Evolutionary conservation across 2,797 vertebrate species (phyloP), one percentile per base, ranked within the genome.

Genomic region (Sternarchorhynchus goeldii): DNA sequence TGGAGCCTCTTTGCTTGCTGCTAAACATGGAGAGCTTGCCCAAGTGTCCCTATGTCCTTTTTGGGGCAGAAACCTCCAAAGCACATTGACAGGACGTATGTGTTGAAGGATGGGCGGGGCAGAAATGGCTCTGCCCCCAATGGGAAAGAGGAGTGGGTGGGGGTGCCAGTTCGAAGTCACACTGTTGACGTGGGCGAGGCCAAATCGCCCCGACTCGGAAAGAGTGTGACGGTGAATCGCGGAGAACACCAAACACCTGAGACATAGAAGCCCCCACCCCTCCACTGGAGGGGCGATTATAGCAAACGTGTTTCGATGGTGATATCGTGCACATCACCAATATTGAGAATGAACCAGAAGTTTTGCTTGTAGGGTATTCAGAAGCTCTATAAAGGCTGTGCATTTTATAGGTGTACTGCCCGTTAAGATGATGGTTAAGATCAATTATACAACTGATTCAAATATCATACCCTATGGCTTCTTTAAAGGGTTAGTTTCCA

Each of bases 31-130:
- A 73, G 66, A 39, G 67, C 31, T 53, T 12, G n/a, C 17, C 36
- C 10, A 77, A 77, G 31, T 60, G 75, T 21, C 59, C n/a, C 2
- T 62, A 17, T 72, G 73, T 39, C 66, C n/a, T 55, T 12, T 21
- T 29, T 63, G 59, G 64, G 53, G 71, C 73, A 25, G 20, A 55
- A 60, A 53, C 25, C 55, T 34, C 72, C 74, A 36, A 72, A 45
- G 39, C 3, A 10, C 66, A 58, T 58, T 36, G 69, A 76, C 59
- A 57, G 41, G 12, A 31, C 81, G 78, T 77, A 78, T 80, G 82
- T 34, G 45, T 56, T 6, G 18, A 25, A 31, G 53, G 72, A 64
- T 32, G n/a, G 68, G 82, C 56, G 74, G 67, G 70, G 39, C 16
- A 66, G 71, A 77, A 76, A 62, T 60, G 73, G 57, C 73, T 62